phyloP scores from a whole-genome alignment of 2,888 invertebrate genomes.

The Teinopalpus imperialis region DNA sequence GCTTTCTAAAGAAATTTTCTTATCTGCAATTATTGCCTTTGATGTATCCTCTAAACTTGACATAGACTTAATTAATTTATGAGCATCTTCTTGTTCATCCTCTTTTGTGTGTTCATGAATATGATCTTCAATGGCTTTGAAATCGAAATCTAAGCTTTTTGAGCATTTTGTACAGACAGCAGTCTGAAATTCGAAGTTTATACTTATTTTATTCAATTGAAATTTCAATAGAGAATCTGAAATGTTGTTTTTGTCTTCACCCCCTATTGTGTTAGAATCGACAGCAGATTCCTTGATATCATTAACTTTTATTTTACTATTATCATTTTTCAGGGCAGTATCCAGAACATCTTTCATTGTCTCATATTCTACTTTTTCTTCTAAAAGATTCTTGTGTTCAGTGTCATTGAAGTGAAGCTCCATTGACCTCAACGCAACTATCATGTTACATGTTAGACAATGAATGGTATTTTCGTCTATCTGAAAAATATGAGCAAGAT shows the following conservation, averaged over 20 bases:
- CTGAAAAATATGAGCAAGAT: conserved; percentile 44
- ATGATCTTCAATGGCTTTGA: conserved; percentile 36
- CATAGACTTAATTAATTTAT: neutral
- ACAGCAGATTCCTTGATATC: neutral
- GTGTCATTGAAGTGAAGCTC: conserved; percentile 32
- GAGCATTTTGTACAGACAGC: conserved; percentile 42
- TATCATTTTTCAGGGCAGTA: conserved; percentile 10
- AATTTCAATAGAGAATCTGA: conserved; percentile 34
- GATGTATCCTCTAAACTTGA: no score
- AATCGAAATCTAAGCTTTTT: conserved; percentile 32
- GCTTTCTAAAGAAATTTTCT: no score
- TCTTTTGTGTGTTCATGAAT: conserved; percentile 25
- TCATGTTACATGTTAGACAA: conserved; percentile 48
- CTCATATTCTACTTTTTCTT: no score
- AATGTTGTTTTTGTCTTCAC: conserved; percentile 21
- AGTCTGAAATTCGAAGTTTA: conserved; percentile 36
- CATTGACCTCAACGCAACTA: conserved; percentile 31
- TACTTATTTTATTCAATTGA: conserved; percentile 38
- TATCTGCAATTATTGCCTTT: no score
- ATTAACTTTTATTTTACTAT: conserved; percentile 25
- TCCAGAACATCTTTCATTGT: conserved; percentile 1
- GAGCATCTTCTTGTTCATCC: conserved; percentile 24
- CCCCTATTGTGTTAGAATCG: no score
- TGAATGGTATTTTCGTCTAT: conserved; percentile 47
- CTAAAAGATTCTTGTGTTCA: conserved; percentile 34